phyloP scores from a whole-genome alignment of 2,888 invertebrate species.

The Odontothrips loti region DNA sequence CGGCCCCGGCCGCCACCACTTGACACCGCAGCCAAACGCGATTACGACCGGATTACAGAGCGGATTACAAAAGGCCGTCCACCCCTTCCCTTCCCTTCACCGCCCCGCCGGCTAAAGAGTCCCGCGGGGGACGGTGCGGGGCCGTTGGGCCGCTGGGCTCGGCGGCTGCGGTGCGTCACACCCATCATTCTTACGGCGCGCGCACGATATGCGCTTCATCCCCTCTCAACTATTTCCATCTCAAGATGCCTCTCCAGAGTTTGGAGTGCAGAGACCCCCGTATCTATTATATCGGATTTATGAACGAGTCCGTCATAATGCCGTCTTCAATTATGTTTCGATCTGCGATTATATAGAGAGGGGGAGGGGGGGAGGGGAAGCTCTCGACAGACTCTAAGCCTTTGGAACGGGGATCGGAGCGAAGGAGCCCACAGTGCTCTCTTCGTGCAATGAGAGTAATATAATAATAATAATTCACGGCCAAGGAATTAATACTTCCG shows the following conservation, averaged over 20 bases:
- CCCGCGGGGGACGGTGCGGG: neutral
- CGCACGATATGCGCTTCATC: too few relatives aligned
- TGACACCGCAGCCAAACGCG: conserved; percentile 4
- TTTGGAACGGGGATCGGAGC: neutral
- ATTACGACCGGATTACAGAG: conserved; percentile 8
- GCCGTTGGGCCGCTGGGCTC: neutral
- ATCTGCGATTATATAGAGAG: conserved; percentile 24
- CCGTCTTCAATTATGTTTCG: conserved; percentile 24
- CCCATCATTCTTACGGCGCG: too few relatives aligned
- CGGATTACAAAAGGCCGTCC: neutral
- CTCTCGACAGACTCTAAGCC: neutral
- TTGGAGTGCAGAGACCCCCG: neutral
- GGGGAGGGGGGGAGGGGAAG: neutral
- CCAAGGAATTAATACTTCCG: conserved; percentile 16
- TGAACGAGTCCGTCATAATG: neutral
- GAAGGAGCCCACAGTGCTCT: neutral
- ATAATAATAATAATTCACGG: conserved; percentile 18
- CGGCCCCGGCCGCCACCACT: neutral
- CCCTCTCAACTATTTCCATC: too few relatives aligned
- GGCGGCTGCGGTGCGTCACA: too few relatives aligned
- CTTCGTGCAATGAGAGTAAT: neutral
- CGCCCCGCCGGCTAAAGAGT: neutral
- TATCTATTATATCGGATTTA: neutral
- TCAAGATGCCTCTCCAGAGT: neutral
- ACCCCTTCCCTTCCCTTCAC: neutral